These are phyloP conservation scores for Simalia tracyae DNA, from an alignment of 2,797 vertebrate species.

Conservation along the genomic window DNA sequence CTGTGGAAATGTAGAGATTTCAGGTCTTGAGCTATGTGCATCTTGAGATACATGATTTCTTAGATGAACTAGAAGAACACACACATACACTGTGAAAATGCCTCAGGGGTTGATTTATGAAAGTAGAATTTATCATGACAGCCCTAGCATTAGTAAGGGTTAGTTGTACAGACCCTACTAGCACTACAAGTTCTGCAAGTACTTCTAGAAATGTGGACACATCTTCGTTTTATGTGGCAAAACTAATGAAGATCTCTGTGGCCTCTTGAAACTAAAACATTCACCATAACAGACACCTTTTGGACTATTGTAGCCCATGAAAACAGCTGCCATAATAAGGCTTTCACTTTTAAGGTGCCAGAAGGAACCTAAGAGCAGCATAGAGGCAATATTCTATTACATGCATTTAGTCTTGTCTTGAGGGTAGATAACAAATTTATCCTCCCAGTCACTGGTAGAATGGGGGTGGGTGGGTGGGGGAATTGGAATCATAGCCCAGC, in stretches of 20 bases:
- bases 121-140: background rate
- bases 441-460: background rate
- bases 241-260: background rate
- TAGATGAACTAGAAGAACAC: background rate
- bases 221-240: background rate
- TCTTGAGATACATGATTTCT: background rate
- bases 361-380: background rate
- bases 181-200: background rate
- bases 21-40: background rate
- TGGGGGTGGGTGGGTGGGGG: background rate
- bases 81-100: background rate
- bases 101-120: background rate
- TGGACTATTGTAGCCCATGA: background rate
- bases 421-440: background rate
- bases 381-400: background rate
- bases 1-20: background rate
- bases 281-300: too few relatives aligned
- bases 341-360: background rate
- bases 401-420: background rate
- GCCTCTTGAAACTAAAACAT: background rate
- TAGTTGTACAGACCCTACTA: background rate
- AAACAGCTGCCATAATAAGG: background rate
- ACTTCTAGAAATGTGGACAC: background rate
- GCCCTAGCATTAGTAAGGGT: background rate
- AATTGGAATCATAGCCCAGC: background rate